Conservation (phyloP, 2,113 vertebrate genomes). For the Plectropomus leopardus region DNA sequence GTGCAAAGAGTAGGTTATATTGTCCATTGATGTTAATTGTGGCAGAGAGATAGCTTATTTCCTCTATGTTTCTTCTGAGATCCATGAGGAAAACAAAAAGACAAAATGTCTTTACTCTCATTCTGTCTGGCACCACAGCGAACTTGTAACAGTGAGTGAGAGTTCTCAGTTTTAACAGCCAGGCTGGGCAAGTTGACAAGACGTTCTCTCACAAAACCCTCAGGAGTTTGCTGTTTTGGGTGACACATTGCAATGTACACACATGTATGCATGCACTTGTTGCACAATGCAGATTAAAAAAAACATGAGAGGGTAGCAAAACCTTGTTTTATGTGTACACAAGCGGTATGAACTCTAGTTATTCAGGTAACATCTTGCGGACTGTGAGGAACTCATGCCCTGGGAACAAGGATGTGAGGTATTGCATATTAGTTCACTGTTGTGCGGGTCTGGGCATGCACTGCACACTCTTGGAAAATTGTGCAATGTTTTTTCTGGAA, state of each 20-base stretch:
- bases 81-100: neutral
- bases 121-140: conserved; percentile 17
- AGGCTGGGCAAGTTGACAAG: neutral
- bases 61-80: neutral
- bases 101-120: conserved; percentile 19
- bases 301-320: neutral
- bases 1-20: neutral
- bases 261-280: neutral
- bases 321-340: conserved; percentile 6
- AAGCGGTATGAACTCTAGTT: neutral
- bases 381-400: conserved; percentile 22
- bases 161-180: conserved; percentile 39
- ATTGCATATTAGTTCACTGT: neutral
- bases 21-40: neutral
- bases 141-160: conserved; percentile 14
- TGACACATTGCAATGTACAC: neutral
- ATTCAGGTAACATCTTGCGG: conserved; percentile 5
- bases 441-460: conserved; percentile 58
- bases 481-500: conserved; percentile 31
- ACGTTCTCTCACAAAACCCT: conserved; percentile 13
- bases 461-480: conserved; percentile 43
- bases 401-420: conserved; percentile 1
- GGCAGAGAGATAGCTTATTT: neutral
- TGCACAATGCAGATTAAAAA: neutral
- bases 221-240: conserved; percentile 8